These are phyloP conservation scores for Pyrochroa serraticornis DNA, from an alignment of 2,888 invertebrate species.

Conservation along the genomic window DNA sequence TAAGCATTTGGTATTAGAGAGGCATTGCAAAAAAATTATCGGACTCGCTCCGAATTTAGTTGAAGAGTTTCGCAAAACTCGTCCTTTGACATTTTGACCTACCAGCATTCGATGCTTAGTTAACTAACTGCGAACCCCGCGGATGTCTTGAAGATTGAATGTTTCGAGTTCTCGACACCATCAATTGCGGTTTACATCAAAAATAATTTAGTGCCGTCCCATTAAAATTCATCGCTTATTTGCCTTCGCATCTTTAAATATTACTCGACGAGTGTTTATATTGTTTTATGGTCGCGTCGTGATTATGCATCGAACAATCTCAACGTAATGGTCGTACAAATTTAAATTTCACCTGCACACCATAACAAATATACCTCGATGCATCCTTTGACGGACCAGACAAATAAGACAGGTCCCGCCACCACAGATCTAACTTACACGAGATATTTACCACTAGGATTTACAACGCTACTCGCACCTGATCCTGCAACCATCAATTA, in stretches of 20 bases:
- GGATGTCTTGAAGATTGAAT: no score
- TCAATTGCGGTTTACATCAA: not conserved
- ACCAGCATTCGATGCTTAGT: no score
- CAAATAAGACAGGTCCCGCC: conserved; percentile 1
- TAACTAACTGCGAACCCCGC: no score
- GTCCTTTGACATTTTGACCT: no score
- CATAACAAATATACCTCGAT: not conserved
- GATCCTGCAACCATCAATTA: no score
- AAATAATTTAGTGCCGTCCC: conserved; percentile 18
- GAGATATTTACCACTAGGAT: not conserved
- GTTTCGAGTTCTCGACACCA: no score
- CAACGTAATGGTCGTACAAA: conserved; percentile 16
- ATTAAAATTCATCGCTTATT: conserved; percentile 25
- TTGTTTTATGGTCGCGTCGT: conserved; percentile 23
- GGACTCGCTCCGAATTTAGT: no score
- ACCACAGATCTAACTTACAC: not conserved
- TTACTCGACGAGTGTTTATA: conserved; percentile 10
- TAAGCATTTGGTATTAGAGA: no score
- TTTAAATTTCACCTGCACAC: conserved; percentile 17
- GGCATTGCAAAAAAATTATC: no score
- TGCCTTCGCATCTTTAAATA: conserved; percentile 19
- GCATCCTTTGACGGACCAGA: conserved; percentile 4
- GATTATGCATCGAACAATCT: conserved; percentile 18
- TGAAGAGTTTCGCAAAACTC: no score
- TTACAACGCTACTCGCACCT: no score